phyloP scores from a whole-genome alignment of 2,797 vertebrate species.

The Cichlasoma orientale region DNA sequence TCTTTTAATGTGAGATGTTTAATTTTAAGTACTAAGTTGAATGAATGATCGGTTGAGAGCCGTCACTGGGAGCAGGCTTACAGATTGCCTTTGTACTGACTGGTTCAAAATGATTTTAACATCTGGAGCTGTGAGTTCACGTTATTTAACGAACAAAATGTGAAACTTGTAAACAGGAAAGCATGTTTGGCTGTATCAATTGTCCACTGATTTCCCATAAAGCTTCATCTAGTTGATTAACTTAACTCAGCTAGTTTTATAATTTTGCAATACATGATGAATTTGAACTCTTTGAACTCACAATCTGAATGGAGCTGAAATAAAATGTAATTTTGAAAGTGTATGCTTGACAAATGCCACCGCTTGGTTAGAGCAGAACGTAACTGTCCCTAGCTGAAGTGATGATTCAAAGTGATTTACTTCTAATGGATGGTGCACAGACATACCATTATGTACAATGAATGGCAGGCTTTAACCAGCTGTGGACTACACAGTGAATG shows the following conservation, averaged over 20 bases:
- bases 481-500: constrained; percentile 41
- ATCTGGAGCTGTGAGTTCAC: not conserved
- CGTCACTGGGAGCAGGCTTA: not conserved
- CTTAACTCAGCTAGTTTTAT: not conserved
- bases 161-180: too few species aligned
- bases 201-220: too few species aligned
- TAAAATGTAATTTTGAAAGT: not conserved
- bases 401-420: constrained; percentile 58
- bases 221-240: not conserved
- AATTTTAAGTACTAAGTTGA: not conserved
- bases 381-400: constrained; percentile 48
- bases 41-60: not conserved
- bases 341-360: constrained; percentile 22
- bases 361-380: constrained; percentile 36
- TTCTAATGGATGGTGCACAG: constrained; percentile 52
- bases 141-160: not conserved
- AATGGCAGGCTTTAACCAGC: constrained; percentile 53
- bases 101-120: not conserved
- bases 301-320: not conserved
- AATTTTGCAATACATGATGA: not conserved
- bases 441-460: constrained; percentile 52
- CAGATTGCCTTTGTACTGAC: not conserved
- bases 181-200: too few species aligned
- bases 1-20: not conserved
- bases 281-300: not conserved